Base-by-base conservation (phyloP, 1,140 invertebrate genomes). In the Philopotamus ludificatus region DNA sequence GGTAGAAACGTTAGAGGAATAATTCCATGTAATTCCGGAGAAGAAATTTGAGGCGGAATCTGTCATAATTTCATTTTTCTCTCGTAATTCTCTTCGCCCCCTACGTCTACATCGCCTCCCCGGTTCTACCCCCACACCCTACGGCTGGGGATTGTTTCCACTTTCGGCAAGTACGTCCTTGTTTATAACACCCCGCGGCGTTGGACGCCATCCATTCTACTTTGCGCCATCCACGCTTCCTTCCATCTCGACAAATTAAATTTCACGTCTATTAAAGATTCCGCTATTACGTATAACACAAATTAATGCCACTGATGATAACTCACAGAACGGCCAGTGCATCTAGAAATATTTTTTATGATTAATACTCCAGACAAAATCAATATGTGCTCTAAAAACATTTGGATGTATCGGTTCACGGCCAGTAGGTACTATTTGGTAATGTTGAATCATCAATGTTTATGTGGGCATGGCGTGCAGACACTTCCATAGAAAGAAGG, bases 141-240 rank as follows among this genome's bases (percentile, higher is more conserved):
- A 25, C 28, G 16, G 39, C 16, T 44, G 25, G 8, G 34, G 23
- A 21, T 44, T 47, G 21, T 60, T 47, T 60, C 42, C 57, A 28
- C 34, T 47, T 60, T 16, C 57, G 22, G 16, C 41, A 16, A 28
- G 28, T 3, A 57, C 15, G 21, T 25, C 42, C 47, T 60, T 60
- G 57, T 60, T 60, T 60, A 60, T 39, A 44, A 39, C 28, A 39
- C 54, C 54, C 54, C 8, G 20, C 18, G 39, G 54, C 39, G 54
- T 42, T 18, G 26, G 23, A 10, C 22, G 12, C 16, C 54, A 57
- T 57, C 23, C 39, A 28, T 57, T 57, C 18, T 34, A 60, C 42
- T 60, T 47, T 16, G 22, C 12, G 10, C 21, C 23, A 16, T 16
- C 44, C 4, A 47, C 18, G 4, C 44, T 47, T 47, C 44, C 18